phyloP scores from a whole-genome alignment of 2,797 vertebrate genomes.

The Myoxocephalus aenaeus region DNA sequence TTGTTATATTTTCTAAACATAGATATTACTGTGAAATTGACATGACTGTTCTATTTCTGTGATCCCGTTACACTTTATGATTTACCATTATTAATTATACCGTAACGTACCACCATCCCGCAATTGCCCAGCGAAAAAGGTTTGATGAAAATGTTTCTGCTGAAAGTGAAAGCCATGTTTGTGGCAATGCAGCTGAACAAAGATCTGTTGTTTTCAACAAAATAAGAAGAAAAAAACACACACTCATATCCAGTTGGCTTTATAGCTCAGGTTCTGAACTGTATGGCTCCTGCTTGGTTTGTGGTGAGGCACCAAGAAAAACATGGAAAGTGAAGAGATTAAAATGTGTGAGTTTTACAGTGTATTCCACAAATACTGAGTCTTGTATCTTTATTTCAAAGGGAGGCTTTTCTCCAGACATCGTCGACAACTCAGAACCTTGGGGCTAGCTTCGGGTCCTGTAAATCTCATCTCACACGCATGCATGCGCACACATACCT shows the following conservation, averaged over 20 bases:
- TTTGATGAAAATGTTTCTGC: not conserved
- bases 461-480: constrained; percentile 10
- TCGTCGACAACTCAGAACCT: constrained; percentile 51
- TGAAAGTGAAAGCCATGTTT: not conserved
- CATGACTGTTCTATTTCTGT: constrained; percentile 2
- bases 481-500: constrained; percentile 16
- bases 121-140: not conserved
- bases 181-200: constrained; percentile 1
- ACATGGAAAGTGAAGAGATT: not conserved
- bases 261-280: not conserved
- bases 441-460: constrained; percentile 29
- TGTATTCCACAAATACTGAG: constrained; percentile 42
- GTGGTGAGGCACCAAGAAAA: constrained; percentile 13
- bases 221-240: not conserved
- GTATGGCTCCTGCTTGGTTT: constrained; percentile 24
- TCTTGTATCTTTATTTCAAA: constrained; percentile 48
- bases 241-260: not conserved
- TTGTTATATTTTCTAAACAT: not conserved
- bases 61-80: not conserved
- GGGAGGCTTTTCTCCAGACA: constrained; percentile 34
- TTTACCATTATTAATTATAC: not conserved
- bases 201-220: constrained; percentile 8
- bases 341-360: constrained; percentile 19
- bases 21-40: constrained; percentile 1
- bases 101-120: not conserved